Evolutionary conservation across 2,113 vertebrate genomes (phyloP).

Genomic region (Oncorhynchus mykiss): DNA sequence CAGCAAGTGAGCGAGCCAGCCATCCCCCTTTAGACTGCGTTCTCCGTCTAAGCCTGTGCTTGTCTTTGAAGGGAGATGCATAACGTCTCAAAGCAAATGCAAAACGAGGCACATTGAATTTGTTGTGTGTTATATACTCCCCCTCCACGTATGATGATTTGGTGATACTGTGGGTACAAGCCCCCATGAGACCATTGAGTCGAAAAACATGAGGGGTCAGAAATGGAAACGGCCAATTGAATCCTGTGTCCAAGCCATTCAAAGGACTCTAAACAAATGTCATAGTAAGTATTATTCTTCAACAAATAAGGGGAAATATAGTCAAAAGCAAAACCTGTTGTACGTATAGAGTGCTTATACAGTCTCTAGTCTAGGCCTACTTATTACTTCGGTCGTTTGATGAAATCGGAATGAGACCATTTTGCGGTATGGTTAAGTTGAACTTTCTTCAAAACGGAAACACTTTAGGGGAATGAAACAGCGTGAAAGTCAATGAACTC

Average conservation of each 20-base stretch:
- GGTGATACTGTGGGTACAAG: slow-evolving; percentile 96
- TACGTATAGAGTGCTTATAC: slow-evolving; percentile 33
- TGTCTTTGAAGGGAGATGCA: slow-evolving; percentile 91
- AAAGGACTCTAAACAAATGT: slow-evolving; percentile 85
- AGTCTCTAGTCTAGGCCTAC: background rate
- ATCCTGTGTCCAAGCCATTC: slow-evolving; percentile 92
- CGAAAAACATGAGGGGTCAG: slow-evolving; percentile 88
- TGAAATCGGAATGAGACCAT: background rate
- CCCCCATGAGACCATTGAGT: slow-evolving; percentile 92
- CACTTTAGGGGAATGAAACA: background rate
- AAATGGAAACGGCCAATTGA: slow-evolving; percentile 87
- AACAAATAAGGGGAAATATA: slow-evolving; percentile 50
- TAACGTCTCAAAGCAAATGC: slow-evolving; percentile 80
- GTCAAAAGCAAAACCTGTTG: slow-evolving; percentile 40
- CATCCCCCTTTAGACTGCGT: slow-evolving; percentile 81
- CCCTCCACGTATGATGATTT: slow-evolving; percentile 92
- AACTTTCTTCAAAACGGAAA: background rate
- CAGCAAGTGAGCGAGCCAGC: slow-evolving; percentile 53
- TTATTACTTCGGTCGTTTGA: background rate
- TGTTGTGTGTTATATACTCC: slow-evolving; percentile 92
- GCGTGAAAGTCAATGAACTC: slow-evolving; percentile 3
- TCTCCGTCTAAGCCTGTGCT: slow-evolving; percentile 89
- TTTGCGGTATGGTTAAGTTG: slow-evolving; percentile 21
- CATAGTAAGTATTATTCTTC: slow-evolving; percentile 95
- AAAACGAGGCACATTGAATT: slow-evolving; percentile 91